phyloP scores from a whole-genome alignment of 2,113 vertebrate genomes.

The Bubo bubo region DNA sequence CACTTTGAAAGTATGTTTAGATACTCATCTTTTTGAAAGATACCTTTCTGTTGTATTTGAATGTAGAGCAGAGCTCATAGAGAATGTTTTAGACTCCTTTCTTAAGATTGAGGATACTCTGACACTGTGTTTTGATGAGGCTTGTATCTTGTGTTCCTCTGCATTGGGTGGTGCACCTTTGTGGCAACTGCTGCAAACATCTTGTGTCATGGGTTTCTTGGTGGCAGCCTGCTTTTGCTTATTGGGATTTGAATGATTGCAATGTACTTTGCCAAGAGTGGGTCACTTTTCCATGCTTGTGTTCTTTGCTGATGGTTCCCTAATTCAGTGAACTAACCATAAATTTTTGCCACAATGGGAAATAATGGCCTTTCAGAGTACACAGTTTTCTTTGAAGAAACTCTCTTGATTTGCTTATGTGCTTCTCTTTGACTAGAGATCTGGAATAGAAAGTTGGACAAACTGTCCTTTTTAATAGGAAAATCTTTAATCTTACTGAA shows the following conservation, averaged over 20 bases:
- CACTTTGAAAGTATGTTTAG: neutral
- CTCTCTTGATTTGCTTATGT: neutral
- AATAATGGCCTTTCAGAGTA: neutral
- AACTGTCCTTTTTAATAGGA: neutral
- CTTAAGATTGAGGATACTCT: neutral
- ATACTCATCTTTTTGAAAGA: neutral
- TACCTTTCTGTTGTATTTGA: neutral
- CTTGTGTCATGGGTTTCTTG: neutral
- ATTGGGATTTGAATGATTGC: neutral
- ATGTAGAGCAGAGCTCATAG: neutral
- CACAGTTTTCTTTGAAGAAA: neutral
- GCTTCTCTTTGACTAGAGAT: neutral
- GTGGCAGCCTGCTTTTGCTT: neutral
- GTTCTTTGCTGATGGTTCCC: neutral
- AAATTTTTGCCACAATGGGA: neutral
- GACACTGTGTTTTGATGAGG: neutral
- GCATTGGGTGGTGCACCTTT: neutral
- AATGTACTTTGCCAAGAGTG: neutral
- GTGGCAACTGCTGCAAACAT: neutral
- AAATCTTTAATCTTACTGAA: neutral
- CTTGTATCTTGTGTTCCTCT: neutral
- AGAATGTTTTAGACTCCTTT: neutral
- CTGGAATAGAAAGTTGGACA: neutral
- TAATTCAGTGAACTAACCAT: neutral
- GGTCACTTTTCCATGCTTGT: neutral